phyloP scores from a whole-genome alignment of 2,888 invertebrate genomes.

The Chaetoderma sp. region DNA sequence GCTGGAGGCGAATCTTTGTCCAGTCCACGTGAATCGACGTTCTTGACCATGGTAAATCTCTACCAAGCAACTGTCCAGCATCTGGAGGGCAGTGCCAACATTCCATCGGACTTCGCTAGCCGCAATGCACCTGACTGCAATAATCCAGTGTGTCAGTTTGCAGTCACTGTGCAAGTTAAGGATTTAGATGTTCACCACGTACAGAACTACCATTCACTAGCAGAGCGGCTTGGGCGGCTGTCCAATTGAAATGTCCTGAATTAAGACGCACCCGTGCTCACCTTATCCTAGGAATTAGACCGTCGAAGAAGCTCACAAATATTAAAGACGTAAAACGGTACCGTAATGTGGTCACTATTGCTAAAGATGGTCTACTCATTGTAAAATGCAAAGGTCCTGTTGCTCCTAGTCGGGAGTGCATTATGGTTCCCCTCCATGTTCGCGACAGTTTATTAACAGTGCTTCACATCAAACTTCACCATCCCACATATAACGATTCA shows the following conservation, averaged over 20 bases:
- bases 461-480: slow-evolving; percentile 9
- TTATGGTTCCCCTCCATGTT: slow-evolving; percentile 37
- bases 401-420: slow-evolving; percentile 19
- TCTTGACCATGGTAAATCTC: slow-evolving; percentile 31
- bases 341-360: slow-evolving; percentile 20
- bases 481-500: slow-evolving; percentile 38
- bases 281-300: slow-evolving; percentile 34
- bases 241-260: slow-evolving; percentile 38
- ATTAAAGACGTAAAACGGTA: slow-evolving; percentile 37
- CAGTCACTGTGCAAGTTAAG: neutral
- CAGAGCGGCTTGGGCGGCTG: slow-evolving; percentile 32
- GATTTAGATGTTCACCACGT: neutral
- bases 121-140: slow-evolving; percentile 31
- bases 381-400: neutral
- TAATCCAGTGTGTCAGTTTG: slow-evolving; percentile 31
- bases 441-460: slow-evolving; percentile 37
- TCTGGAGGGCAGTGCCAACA: slow-evolving; percentile 27
- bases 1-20: slow-evolving; percentile 35
- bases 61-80: no score
- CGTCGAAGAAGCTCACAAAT: slow-evolving; percentile 38
- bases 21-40: slow-evolving; percentile 35
- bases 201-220: slow-evolving; percentile 32
- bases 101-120: slow-evolving; percentile 37
- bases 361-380: neutral
- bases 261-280: slow-evolving; percentile 33